These are phyloP conservation scores for Rattus rattus DNA, from an alignment of 2,113 vertebrate species.

Conservation along the genomic window DNA sequence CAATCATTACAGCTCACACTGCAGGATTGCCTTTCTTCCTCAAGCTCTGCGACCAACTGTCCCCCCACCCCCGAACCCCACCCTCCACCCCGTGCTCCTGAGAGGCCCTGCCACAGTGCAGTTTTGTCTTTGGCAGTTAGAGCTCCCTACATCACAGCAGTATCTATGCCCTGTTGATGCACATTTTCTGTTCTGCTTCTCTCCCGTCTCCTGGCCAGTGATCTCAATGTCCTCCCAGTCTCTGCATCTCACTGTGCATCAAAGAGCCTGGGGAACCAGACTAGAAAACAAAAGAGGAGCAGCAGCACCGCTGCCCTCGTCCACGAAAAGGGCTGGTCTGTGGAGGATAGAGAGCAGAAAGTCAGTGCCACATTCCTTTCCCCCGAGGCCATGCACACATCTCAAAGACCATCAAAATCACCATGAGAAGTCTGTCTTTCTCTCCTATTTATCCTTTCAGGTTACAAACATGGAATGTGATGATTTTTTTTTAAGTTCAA, in stretches of 20 bases:
- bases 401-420: background rate
- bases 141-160: background rate
- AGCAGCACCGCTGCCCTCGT: background rate
- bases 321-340: background rate
- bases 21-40: background rate
- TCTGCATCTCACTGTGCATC: background rate
- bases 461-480: conserved; percentile 32
- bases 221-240: background rate
- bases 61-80: background rate
- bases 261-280: background rate
- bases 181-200: background rate
- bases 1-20: background rate
- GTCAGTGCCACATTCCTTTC: background rate
- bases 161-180: background rate
- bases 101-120: background rate
- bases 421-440: background rate
- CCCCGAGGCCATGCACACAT: background rate
- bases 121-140: conserved; percentile 23
- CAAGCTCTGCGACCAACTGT: background rate
- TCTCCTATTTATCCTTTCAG: conserved; percentile 4
- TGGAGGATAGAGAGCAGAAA: background rate
- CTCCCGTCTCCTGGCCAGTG: background rate
- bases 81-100: background rate
- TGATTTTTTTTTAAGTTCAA: conserved; percentile 44
- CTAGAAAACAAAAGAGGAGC: background rate